Percentiles rank a stretch among this genome's conserved stretches.
Evolutionary conservation across 2,797 vertebrate genomes (phyloP).

Genomic region (Mastacembelus armatus): DNA sequence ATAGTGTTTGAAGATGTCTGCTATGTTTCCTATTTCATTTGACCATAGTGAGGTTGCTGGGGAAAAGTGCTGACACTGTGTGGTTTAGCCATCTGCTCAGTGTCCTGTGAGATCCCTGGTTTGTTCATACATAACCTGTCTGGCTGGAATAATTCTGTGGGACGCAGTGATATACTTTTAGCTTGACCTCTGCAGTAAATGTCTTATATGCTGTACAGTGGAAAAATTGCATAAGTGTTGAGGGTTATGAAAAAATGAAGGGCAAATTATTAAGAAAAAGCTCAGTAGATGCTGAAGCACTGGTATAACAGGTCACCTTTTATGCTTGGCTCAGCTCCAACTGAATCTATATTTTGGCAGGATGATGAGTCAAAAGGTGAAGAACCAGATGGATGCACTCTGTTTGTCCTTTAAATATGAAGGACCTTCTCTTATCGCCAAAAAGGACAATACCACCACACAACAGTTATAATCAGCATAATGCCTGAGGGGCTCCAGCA

Average conservation of each 20-base stretch:
- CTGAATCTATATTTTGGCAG: slow-evolving; percentile 51
- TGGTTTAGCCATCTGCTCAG: slow-evolving; percentile 72
- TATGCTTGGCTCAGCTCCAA: slow-evolving; percentile 52
- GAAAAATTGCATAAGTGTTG: slow-evolving; percentile 19
- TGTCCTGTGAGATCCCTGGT: slow-evolving; percentile 62
- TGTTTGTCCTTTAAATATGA: slow-evolving; percentile 60
- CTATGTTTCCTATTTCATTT: slow-evolving; percentile 67
- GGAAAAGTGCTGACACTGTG: slow-evolving; percentile 72
- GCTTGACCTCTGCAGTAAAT: slow-evolving; percentile 55
- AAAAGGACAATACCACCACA: slow-evolving; percentile 8
- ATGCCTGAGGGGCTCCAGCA: slow-evolving; percentile 25
- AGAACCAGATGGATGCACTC: slow-evolving; percentile 61
- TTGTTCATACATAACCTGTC: slow-evolving; percentile 59
- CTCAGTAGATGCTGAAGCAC: slow-evolving; percentile 8
- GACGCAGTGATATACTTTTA: slow-evolving; percentile 45
- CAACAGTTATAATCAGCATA: slow-evolving; percentile 25
- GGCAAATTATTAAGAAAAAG: not conserved
- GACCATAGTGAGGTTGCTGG: slow-evolving; percentile 67
- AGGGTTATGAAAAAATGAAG: slow-evolving; percentile 36
- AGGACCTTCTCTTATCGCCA: slow-evolving; percentile 27
- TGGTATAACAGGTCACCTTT: slow-evolving; percentile 30
- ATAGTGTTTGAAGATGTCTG: slow-evolving; percentile 69
- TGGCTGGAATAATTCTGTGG: slow-evolving; percentile 41
- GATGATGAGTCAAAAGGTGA: slow-evolving; percentile 64
- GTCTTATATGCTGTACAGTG: slow-evolving; percentile 1